Base-by-base conservation (phyloP, 2,888 invertebrate species). In the Conomelus anceps region DNA sequence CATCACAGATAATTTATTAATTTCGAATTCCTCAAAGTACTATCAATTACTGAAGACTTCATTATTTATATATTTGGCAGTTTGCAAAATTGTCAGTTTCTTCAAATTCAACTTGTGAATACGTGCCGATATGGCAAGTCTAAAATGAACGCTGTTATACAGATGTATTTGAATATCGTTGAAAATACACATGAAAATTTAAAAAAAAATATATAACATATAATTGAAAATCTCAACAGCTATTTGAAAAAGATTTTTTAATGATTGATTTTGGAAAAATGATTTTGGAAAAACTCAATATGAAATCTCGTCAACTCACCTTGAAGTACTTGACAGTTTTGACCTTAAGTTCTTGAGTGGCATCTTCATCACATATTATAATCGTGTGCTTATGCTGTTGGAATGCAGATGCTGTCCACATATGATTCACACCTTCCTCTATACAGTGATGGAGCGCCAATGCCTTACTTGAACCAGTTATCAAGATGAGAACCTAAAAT, bases 401-500 rank as follows among this genome's bases (percentile, higher is more conserved):
- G 94, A 99, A 99, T 88, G 99, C 99, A 86, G 98, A 99, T 85
- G 99, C 99, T 0, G 99, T 99, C 99, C 99, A 99, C 99, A 99
- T 99, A 94, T 99, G 99, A 94, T 98, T 99, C 17, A 99, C 96
- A 89, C 99, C 99, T 93, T 99, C 98, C 94, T 99, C 99, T 92
- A 99, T 98, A 13, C 99, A 99, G 94, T 99, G 99, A 93, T 99
- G 97, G 90, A 99, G 95, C 89, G 99, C 99, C 93, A 98, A 97
- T 17, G 99, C 96, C 94, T 99, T 99, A 94, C 99, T 98, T 87
- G 96, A 96, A 41, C 99, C 99, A 24, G 99, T 99, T 90, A 99
- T 99, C 89, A 99, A 94, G 92, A 99, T 98, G 98, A 99, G 98
- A 89, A 98, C 97, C 97, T 97, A 93, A 23, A 93, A 91, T 41